Conservation (phyloP, 2,888 invertebrate genomes). For the Copidosoma aretas region DNA sequence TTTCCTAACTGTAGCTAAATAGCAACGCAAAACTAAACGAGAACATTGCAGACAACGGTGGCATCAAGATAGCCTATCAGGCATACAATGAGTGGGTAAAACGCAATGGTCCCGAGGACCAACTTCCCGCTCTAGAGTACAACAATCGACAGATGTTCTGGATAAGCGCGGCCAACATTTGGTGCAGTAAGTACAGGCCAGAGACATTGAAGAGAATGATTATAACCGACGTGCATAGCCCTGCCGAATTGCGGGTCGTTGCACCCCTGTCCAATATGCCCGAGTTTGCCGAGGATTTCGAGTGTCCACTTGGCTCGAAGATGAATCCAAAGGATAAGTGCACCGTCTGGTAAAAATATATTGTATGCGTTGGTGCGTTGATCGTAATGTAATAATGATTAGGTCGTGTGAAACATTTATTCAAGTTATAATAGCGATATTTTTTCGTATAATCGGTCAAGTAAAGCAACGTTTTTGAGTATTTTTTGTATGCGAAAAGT, state of each 20-base stretch:
- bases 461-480: too few species aligned
- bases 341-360: slow-evolving; percentile 70
- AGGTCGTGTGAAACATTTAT: too few species aligned
- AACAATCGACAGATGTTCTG: slow-evolving; percentile 62
- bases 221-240: slow-evolving; percentile 82
- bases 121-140: slow-evolving; percentile 76
- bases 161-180: slow-evolving; percentile 56
- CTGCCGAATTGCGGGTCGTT: slow-evolving; percentile 69
- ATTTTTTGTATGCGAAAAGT: too few species aligned
- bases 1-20: neutral
- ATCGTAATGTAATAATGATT: too few species aligned
- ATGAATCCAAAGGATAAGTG: slow-evolving; percentile 73
- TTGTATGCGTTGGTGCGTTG: neutral
- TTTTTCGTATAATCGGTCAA: too few species aligned
- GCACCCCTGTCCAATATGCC: slow-evolving; percentile 71
- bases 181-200: slow-evolving; percentile 65
- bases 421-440: too few species aligned
- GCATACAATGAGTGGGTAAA: neutral
- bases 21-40: neutral
- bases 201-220: slow-evolving; percentile 80
- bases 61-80: neutral
- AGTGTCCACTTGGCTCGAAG: slow-evolving; percentile 67
- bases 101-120: slow-evolving; percentile 71
- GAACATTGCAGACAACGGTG: neutral
- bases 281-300: slow-evolving; percentile 69